Base-by-base conservation (phyloP, 2,888 invertebrate species). In the Scaptomyza caliginosa region DNA sequence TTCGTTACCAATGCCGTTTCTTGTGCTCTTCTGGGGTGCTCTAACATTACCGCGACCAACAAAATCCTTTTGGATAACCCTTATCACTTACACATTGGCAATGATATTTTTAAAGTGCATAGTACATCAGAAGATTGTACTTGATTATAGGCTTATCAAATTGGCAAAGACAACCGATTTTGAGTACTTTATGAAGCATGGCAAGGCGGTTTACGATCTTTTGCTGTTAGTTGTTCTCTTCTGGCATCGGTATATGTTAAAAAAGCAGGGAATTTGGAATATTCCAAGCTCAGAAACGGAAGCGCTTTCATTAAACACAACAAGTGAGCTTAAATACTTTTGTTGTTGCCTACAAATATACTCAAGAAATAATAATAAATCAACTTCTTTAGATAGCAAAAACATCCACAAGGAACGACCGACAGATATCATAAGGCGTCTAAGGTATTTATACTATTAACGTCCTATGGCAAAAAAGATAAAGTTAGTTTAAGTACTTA, bases 21-120 rank as follows among this genome's bases (percentile, higher is more conserved):
- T 98, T 95, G 97, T 97, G 10, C 97, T 99, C 90, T 93, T 98
- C 54, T 99, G 99, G 99, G 99, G 99, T 10, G 97, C 98, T 3
- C 92, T 99, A 10, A 96, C 97, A 1, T 96, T 98, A 80, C 99
- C 99, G 0, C 93, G 99, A 48, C 99, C 99, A 0, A 96, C 97
- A 1, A 99, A 99, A 92, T 96, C 96, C 0, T 99, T 99, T 91
- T 99, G 99, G 99, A 95, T 99, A 64, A 96, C 98, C 1, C 93
- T 98, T 65, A 99, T 99, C 78, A 98, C 98, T 0, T 99, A 99
- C 89, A 98, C 98, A 0, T 97, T 99, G 94, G 96, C 96, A 3
- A 95, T 98, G 76, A 97, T 99, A 3, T 93, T 99, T 19, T 93
- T 98, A 75, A 99, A 99, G 92, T 99, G 98, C 90, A 93, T 99